phyloP scores from a whole-genome alignment of 2,888 invertebrate genomes.

The Oscheius myriophilus region DNA sequence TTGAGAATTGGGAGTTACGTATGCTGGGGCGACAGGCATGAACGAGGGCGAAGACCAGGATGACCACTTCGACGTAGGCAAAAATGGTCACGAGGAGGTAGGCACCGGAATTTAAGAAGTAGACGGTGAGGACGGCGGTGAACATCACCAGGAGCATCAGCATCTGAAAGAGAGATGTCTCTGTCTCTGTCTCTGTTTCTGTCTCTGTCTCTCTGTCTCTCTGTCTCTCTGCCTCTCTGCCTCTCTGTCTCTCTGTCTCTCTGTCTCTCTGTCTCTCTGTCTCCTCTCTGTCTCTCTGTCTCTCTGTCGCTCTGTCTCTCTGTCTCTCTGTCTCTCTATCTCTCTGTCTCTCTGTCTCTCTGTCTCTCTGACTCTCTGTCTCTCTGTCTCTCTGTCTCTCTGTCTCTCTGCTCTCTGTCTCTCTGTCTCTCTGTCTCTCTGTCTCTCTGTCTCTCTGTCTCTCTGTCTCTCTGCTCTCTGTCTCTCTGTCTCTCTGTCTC shows the following conservation, averaged over 20 bases:
- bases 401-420: background rate
- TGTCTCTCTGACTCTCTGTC: too few species aligned
- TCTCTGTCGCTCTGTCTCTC: background rate
- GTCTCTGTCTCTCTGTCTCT: background rate
- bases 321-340: too few species aligned
- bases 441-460: background rate
- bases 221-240: too few species aligned
- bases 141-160: constrained; percentile 12
- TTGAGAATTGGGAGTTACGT: background rate
- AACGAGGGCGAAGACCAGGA: constrained; percentile 20
- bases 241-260: background rate
- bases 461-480: too few species aligned
- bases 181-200: too few species aligned
- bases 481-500: too few species aligned
- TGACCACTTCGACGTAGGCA: constrained; percentile 13
- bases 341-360: background rate
- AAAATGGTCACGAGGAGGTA: constrained; percentile 9
- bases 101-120: constrained; percentile 2
- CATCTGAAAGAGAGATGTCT: background rate
- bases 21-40: constrained; percentile 25
- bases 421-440: too few species aligned
- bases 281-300: too few species aligned
- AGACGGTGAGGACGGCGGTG: constrained; percentile 5
- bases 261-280: too few species aligned
- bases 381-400: too few species aligned